Conservation (phyloP, 2,113 vertebrate genomes). For the Ictalurus punctatus region DNA sequence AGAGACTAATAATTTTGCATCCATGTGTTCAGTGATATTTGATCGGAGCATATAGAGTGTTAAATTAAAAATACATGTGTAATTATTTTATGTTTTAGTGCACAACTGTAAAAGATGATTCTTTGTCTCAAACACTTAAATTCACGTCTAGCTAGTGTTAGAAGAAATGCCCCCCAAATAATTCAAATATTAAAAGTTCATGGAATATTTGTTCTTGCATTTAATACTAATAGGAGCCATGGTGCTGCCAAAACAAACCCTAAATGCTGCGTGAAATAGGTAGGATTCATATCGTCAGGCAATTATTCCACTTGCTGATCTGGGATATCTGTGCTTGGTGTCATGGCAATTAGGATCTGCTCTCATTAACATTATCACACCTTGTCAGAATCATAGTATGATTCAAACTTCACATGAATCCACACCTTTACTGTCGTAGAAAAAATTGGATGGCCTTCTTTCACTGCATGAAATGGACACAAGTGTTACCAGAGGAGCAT, state of each 20-base stretch:
- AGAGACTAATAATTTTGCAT: not conserved
- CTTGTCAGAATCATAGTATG: conserved; percentile 11
- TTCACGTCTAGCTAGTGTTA: not conserved
- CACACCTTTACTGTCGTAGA: not conserved
- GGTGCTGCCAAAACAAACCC: not conserved
- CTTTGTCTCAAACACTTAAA: not conserved
- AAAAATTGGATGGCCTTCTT: not conserved
- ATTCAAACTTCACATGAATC: conserved; percentile 9
- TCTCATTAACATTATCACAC: conserved; percentile 8
- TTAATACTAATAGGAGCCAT: not conserved
- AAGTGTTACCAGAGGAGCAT: not conserved
- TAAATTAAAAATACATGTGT: not conserved
- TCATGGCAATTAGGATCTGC: not conserved
- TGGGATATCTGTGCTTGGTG: not conserved
- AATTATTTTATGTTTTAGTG: not conserved
- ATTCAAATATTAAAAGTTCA: not conserved
- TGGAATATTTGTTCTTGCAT: not conserved
- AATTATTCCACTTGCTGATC: conserved; percentile 9
- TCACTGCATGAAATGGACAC: not conserved
- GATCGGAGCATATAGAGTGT: not conserved
- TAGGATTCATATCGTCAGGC: not conserved
- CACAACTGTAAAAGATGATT: not conserved
- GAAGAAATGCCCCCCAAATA: not conserved
- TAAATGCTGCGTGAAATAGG: not conserved
- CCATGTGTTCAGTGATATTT: not conserved